These are phyloP conservation scores for Sebastes reedi DNA, from an alignment of 2,797 vertebrate species.

Conservation along the genomic window DNA sequence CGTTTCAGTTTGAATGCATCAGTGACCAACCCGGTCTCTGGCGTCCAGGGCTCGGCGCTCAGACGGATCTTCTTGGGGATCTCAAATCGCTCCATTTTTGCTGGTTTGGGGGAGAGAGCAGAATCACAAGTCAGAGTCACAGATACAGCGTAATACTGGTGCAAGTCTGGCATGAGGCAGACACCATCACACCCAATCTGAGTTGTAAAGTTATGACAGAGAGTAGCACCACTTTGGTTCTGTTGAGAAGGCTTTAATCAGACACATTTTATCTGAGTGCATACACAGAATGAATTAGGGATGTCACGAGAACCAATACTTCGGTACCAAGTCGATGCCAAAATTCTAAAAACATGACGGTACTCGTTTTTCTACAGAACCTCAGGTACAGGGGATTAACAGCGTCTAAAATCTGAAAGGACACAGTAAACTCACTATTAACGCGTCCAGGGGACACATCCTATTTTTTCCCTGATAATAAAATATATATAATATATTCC, in stretches of 20 bases:
- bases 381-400: too few species aligned
- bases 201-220: neutral
- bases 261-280: neutral
- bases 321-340: too few species aligned
- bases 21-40: constrained; percentile 96
- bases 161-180: constrained; percentile 5
- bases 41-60: constrained; percentile 95
- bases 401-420: too few species aligned
- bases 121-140: constrained; percentile 30
- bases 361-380: too few species aligned
- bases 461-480: too few species aligned
- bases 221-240: neutral
- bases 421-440: too few species aligned
- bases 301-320: too few species aligned
- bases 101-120: constrained; percentile 68
- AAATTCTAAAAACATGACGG: too few species aligned
- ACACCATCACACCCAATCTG: neutral
- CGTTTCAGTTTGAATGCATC: constrained; percentile 98
- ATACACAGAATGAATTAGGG: neutral
- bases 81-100: constrained; percentile 95
- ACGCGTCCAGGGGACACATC: too few species aligned
- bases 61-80: constrained; percentile 95
- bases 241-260: neutral
- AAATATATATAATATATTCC: too few species aligned
- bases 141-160: neutral